Evolutionary conservation across 2,113 vertebrate species (phyloP), one percentile per base, ranked within the genome.

Genomic region (Leucoraja erinaceus): DNA sequence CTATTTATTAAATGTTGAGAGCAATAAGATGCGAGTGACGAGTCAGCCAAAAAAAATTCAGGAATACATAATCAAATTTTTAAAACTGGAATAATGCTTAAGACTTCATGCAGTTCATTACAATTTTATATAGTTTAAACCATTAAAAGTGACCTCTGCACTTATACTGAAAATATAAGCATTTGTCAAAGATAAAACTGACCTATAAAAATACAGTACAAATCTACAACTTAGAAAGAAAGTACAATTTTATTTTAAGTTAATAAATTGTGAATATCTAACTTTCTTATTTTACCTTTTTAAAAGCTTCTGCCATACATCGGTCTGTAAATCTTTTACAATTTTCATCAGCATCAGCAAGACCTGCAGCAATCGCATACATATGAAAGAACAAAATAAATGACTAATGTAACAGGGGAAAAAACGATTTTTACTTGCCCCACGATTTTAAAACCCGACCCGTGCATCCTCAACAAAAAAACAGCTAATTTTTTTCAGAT

Each of bases 301-400:
- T 99, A 96, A 99, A 99, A 94, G 99, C 98, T 96, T 99, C 99
- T 47, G 98, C 98, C 98, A 99, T 99, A 95, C 99, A 99, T 81
- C 99, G 97, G 93, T 99, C 98, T 95, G 98, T 98, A 94, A 99
- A 99, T 25, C 98, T 97, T 95, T 98, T 99, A 95, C 99, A 99
- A 95, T 98, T 99, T 95, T 99, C 98, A 96, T 99, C 99, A 4
- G 98, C 98, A 93, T 99, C 99, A 31, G 98, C 98, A 93, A 99
- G 97, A 95, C 98, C 99, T 99, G 96, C 76, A 93, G 86, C 74
- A 94, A 95, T 94, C 94, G 95, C 63, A 91, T 33, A 91, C 3
- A 91, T 47, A 47, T 47, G 38, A 47, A 47, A 47, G 1, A 47
- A 47, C 38, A 47, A 47, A 47, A 77, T 6, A 61, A 25, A 12